Conservation (phyloP, 2,888 invertebrate species). For the Acholoe squamosa region DNA sequence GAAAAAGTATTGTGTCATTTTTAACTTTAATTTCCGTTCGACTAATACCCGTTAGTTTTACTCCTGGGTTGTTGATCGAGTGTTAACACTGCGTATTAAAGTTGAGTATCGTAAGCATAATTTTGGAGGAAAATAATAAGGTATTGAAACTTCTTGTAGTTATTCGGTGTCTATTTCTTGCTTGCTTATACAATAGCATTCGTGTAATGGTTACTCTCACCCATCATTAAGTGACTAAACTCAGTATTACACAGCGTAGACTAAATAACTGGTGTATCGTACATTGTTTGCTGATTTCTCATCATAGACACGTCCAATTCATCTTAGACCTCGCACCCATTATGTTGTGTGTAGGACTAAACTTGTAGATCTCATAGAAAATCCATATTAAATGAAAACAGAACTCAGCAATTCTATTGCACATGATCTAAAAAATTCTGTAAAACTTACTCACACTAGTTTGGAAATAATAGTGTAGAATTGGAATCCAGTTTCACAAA, state of each 20-base stretch:
- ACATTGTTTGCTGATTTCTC: neutral
- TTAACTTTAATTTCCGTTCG: too few species aligned
- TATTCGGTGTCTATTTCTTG: neutral
- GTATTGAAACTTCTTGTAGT: neutral
- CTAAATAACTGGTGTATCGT: conserved; percentile 21
- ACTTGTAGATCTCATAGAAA: neutral
- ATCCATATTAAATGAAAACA: neutral
- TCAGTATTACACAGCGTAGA: neutral
- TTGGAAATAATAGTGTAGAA: too few species aligned
- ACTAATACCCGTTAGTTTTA: too few species aligned
- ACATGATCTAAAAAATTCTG: too few species aligned
- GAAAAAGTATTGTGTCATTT: too few species aligned
- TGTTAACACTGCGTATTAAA: neutral
- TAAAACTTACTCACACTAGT: too few species aligned
- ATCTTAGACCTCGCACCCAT: neutral
- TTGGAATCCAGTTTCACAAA: too few species aligned
- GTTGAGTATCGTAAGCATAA: neutral
- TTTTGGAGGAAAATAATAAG: too few species aligned
- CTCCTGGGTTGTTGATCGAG: too few species aligned
- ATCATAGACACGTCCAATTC: neutral
- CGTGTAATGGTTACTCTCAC: conserved; percentile 23
- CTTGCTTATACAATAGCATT: neutral
- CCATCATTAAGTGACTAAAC: conserved; percentile 20
- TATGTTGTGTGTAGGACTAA: conserved; percentile 31
- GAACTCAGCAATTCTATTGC: too few species aligned